These are phyloP conservation scores for Poecilus cupreus DNA, from an alignment of 2,888 invertebrate species.

Conservation along the genomic window DNA sequence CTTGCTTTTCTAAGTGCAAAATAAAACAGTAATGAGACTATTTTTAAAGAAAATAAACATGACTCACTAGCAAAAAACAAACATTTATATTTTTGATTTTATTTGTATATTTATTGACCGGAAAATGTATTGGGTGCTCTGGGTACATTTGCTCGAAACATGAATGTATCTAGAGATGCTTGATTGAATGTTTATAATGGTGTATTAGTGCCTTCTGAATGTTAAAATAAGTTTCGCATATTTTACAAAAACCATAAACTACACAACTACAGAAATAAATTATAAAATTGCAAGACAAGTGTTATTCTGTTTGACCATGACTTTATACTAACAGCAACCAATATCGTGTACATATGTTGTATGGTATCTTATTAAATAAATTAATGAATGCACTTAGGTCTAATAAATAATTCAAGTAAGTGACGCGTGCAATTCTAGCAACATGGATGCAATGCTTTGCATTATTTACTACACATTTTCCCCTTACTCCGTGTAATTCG, in stretches of 20 bases:
- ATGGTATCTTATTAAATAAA: background rate
- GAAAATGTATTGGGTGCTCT: too few species aligned
- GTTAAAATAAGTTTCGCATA: too few species aligned
- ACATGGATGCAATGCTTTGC: background rate
- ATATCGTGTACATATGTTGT: background rate
- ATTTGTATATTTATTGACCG: too few species aligned
- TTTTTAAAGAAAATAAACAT: too few species aligned
- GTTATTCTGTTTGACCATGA: slow-evolving; percentile 8
- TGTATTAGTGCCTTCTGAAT: too few species aligned
- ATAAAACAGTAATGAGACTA: background rate
- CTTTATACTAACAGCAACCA: background rate
- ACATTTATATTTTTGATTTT: too few species aligned
- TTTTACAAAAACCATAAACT: too few species aligned
- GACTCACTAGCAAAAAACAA: too few species aligned
- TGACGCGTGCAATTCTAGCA: background rate
- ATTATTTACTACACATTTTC: slow-evolving; percentile 32
- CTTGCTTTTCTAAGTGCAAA: slow-evolving; percentile 5
- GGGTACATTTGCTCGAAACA: too few species aligned
- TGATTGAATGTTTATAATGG: too few species aligned
- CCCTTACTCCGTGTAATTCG: background rate
- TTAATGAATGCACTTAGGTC: slow-evolving; percentile 17
- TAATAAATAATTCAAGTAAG: slow-evolving; percentile 31
- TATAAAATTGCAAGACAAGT: background rate
- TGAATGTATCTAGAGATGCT: too few species aligned
- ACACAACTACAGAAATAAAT: too few species aligned